These are phyloP conservation scores for Chaenocephalus aceratus DNA, from an alignment of 2,113 vertebrate genomes.

Conservation along the genomic window DNA sequence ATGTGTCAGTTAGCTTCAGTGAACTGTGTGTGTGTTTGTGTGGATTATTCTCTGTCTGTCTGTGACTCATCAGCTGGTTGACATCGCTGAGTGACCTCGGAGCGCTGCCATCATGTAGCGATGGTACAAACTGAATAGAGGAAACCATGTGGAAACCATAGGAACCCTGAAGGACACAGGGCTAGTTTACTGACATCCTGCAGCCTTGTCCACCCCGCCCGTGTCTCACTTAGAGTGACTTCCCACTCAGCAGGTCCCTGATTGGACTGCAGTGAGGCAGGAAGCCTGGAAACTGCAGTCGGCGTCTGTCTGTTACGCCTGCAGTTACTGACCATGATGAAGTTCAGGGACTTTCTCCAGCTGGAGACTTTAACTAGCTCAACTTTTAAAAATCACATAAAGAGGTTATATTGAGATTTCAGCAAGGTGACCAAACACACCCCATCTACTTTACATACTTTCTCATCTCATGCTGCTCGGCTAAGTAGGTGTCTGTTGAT, in stretches of 20 bases:
- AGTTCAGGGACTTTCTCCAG: constrained; percentile 9
- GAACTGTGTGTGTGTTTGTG: constrained; percentile 12
- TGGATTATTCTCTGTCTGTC: constrained; percentile 20
- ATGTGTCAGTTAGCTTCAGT: not conserved
- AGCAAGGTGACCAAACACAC: not conserved
- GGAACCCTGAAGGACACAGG: constrained; percentile 66
- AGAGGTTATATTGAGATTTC: not conserved
- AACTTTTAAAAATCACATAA: not conserved
- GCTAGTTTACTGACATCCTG: constrained; percentile 78
- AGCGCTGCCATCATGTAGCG: constrained; percentile 41
- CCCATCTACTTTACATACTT: not conserved
- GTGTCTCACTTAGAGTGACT: constrained; percentile 46
- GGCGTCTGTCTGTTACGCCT: constrained; percentile 48
- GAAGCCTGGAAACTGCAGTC: constrained; percentile 55
- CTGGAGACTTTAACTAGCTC: constrained; percentile 1
- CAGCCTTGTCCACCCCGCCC: constrained; percentile 6
- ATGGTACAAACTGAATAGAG: constrained; percentile 56
- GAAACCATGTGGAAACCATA: constrained; percentile 70
- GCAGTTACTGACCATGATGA: constrained; percentile 36
- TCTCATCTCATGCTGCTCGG: not conserved
- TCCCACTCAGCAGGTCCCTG: constrained; percentile 72
- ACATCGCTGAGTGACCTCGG: constrained; percentile 55
- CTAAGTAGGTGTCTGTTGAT: constrained; percentile 1
- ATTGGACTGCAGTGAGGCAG: constrained; percentile 69
- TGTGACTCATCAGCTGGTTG: constrained; percentile 67